Evolutionary conservation across 23 tunicate genomes (phyloP).

Genomic region (Styela plicata): DNA sequence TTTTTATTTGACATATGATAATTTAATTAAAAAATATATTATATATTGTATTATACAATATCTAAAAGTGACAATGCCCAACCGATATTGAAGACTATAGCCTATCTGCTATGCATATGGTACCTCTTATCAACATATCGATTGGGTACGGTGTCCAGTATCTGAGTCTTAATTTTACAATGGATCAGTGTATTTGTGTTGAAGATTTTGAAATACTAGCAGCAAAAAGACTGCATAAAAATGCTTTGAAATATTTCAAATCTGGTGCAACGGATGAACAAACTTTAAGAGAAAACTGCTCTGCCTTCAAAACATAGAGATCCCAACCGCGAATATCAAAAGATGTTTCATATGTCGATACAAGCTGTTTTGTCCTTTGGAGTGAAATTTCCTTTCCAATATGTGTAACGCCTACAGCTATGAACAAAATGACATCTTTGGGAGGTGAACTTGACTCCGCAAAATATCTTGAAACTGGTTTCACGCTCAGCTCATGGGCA

Average conservation of each 20-base stretch:
- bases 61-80: too few species aligned
- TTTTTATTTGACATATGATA: too few species aligned
- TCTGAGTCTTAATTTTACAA: too few species aligned
- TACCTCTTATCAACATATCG: too few species aligned
- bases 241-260: constrained; percentile 52
- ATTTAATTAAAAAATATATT: too few species aligned
- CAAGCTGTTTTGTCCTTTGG: constrained; percentile 45
- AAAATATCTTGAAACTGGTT: constrained; percentile 52
- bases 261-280: constrained; percentile 69
- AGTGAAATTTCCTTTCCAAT: constrained; percentile 47
- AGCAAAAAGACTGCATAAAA: constrained; percentile 27
- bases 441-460: constrained; percentile 64
- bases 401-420: constrained; percentile 72
- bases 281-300: constrained; percentile 57
- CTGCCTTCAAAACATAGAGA: constrained; percentile 24
- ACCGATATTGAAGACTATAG: too few species aligned
- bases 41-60: too few species aligned
- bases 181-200: constrained; percentile 12
- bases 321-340: constrained; percentile 48
- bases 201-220: constrained; percentile 66
- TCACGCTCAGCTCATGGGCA: constrained; percentile 74
- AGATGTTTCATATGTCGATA: constrained; percentile 64
- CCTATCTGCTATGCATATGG: too few species aligned
- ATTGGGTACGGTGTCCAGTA: too few species aligned
- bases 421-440: constrained; percentile 68